Percentiles rank a stretch among this genome's conserved stretches.
Evolutionary conservation across 2,888 invertebrate species (phyloP).

Genomic region (Pachydiplax longipennis): DNA sequence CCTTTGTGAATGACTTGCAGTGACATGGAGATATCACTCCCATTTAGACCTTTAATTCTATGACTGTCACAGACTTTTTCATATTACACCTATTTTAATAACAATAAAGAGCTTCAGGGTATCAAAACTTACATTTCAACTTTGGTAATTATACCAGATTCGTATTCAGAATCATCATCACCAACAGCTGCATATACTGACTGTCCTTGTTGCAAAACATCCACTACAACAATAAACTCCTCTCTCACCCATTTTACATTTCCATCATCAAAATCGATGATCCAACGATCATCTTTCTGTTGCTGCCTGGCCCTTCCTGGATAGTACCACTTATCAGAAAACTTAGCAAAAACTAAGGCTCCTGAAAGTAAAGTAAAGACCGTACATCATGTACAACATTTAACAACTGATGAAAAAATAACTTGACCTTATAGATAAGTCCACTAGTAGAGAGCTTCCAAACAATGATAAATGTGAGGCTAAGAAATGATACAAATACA

Average conservation of each 20-base stretch:
- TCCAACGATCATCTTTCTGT: conserved; percentile 66
- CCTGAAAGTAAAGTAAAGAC: neutral
- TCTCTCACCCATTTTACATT: conserved; percentile 66
- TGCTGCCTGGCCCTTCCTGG: conserved; percentile 68
- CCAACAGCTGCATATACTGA: conserved; percentile 66
- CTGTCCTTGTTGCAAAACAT: conserved; percentile 61
- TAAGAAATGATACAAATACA: too few relatives aligned
- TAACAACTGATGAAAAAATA: too few relatives aligned
- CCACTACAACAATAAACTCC: conserved; percentile 65
- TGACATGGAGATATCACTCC: too few relatives aligned
- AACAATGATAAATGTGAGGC: too few relatives aligned
- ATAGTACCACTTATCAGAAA: conserved; percentile 74
- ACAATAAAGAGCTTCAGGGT: neutral
- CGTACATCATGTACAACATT: too few relatives aligned
- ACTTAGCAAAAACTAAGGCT: conserved; percentile 67
- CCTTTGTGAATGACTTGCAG: too few relatives aligned
- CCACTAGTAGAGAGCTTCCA: too few relatives aligned
- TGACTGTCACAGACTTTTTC: neutral
- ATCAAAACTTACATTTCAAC: conserved; percentile 58
- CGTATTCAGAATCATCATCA: conserved; percentile 62
- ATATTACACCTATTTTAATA: neutral
- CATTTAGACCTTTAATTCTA: too few relatives aligned
- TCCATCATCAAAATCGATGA: conserved; percentile 71
- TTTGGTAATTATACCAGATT: conserved; percentile 63
- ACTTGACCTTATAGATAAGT: too few relatives aligned